Evolutionary conservation across 2,888 invertebrate genomes (phyloP).

Genomic region (Campoletis raptor): DNA sequence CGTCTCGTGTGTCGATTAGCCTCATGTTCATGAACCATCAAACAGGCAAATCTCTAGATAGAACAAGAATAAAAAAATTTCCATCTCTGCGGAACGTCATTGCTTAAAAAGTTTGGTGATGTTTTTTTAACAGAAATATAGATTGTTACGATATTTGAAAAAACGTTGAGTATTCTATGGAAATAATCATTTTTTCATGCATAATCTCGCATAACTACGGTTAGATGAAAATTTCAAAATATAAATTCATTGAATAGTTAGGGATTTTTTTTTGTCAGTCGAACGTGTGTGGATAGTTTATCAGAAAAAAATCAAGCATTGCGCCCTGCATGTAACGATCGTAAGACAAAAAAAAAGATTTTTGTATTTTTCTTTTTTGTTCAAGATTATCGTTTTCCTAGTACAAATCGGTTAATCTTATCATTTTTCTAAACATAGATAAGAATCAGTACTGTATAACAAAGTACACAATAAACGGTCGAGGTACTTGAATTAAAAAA

Average conservation of each 20-base stretch:
- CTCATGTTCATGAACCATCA: background rate
- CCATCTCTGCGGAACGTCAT: background rate
- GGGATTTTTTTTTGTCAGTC: background rate
- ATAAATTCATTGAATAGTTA: background rate
- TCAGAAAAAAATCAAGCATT: background rate
- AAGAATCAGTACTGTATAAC: constrained; percentile 16
- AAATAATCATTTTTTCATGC: background rate
- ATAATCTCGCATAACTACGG: background rate
- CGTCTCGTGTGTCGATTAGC: background rate
- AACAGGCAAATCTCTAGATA: background rate
- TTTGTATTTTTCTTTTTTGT: background rate
- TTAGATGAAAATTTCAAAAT: background rate
- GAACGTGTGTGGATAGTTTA: background rate
- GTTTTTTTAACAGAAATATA: background rate
- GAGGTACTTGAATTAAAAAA: background rate
- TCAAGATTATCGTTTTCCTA: background rate
- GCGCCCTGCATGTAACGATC: background rate
- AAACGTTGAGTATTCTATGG: background rate
- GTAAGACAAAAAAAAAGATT: background rate
- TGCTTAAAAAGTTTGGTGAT: background rate
- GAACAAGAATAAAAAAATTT: background rate
- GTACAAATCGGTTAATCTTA: constrained; percentile 21
- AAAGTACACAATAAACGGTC: background rate
- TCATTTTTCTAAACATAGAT: constrained; percentile 34
- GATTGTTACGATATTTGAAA: background rate